phyloP scores from a whole-genome alignment of 1,140 invertebrate genomes.

The Danaus plexippus region DNA sequence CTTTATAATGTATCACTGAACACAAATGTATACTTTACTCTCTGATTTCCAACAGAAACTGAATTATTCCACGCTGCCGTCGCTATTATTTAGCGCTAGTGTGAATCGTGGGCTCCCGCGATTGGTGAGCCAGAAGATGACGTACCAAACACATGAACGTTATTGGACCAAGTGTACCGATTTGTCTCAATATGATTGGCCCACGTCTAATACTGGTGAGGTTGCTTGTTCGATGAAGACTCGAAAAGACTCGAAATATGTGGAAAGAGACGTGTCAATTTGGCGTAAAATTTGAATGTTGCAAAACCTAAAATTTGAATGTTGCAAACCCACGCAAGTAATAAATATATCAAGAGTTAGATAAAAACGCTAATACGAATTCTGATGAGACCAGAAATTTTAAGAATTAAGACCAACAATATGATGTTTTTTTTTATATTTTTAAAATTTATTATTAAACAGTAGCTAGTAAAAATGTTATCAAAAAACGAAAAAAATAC shows the following conservation, averaged over 20 bases:
- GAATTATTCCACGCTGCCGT: constrained; percentile 53
- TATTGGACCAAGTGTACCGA: constrained; percentile 53
- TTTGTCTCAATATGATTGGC: constrained; percentile 58
- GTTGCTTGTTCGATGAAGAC: constrained; percentile 15
- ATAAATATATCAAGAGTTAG: not conserved
- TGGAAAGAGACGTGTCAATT: constrained; percentile 12
- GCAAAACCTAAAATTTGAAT: constrained; percentile 12
- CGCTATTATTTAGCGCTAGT: constrained; percentile 68
- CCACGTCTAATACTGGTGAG: constrained; percentile 58
- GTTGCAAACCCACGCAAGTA: constrained; percentile 17
- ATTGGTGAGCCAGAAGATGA: constrained; percentile 50
- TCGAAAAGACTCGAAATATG: constrained; percentile 15
- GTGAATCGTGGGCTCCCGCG: constrained; percentile 51
- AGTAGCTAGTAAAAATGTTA: too few species aligned
- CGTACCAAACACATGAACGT: constrained; percentile 26
- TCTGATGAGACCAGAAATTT: too few species aligned
- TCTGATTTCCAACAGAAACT: constrained; percentile 58
- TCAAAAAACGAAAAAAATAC: too few species aligned
- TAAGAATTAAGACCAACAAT: too few species aligned
- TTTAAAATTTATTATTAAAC: too few species aligned
- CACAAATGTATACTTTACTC: constrained; percentile 21
- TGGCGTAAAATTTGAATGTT: constrained; percentile 38
- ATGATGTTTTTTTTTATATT: too few species aligned
- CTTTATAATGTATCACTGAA: constrained; percentile 30
- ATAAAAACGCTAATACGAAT: not conserved